Evolutionary conservation across 2,113 vertebrate species (phyloP).

Genomic region (Rhinoderma darwinii): DNA sequence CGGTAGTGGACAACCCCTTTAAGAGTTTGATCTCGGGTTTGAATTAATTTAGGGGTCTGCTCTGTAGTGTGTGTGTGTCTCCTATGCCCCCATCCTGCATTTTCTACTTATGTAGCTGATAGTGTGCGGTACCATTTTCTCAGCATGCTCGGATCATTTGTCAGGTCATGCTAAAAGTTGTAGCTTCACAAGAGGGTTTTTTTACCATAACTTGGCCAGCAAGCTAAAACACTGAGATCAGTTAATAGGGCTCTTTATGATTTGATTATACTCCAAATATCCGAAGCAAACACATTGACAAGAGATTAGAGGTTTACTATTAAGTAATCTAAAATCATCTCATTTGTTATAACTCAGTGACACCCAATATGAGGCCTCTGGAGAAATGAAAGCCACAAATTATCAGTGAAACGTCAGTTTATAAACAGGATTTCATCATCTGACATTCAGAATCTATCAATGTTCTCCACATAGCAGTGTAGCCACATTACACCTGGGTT

Average conservation of each 20-base stretch:
- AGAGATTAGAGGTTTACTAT: background rate
- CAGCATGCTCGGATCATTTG: no score
- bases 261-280: slow-evolving; percentile 1
- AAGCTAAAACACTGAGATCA: background rate
- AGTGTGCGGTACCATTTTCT: no score
- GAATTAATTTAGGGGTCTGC: no score
- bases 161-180: no score
- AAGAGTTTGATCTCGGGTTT: no score
- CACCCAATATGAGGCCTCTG: background rate
- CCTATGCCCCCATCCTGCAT: no score
- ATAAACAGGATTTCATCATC: background rate
- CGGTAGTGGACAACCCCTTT: no score
- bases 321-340: background rate
- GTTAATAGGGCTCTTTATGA: background rate
- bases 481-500: background rate
- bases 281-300: background rate
- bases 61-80: no score
- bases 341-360: background rate
- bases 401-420: slow-evolving; percentile 3
- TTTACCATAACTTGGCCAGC: no score
- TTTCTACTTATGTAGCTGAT: no score
- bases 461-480: background rate
- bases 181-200: no score
- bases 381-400: background rate
- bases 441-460: slow-evolving; percentile 8